Conservation (phyloP, 2,113 vertebrate species). For the Sphaerodactylus townsendi region DNA sequence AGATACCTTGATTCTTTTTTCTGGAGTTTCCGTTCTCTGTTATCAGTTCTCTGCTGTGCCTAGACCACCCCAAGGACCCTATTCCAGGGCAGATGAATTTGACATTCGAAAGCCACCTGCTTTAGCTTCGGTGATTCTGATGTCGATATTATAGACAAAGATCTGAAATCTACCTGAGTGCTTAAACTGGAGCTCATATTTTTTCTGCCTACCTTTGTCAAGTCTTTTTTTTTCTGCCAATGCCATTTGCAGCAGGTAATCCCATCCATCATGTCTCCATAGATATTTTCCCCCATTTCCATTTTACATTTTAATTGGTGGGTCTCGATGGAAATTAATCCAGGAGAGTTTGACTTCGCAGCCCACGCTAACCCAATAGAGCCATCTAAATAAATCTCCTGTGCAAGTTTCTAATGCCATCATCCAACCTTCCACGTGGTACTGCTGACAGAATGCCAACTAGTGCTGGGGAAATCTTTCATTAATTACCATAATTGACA, state of each 20-base stretch:
- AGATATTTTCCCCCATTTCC: conserved; percentile 8
- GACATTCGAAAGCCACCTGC: no score
- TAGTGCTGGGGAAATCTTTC: background rate
- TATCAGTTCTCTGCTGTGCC: no score
- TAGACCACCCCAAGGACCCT: no score
- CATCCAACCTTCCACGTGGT: background rate
- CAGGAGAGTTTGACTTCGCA: background rate
- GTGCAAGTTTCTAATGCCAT: background rate
- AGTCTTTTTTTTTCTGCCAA: no score
- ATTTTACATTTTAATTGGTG: background rate
- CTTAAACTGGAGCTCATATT: background rate
- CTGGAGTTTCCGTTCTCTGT: no score
- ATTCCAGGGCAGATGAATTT: no score
- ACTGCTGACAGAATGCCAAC: conserved; percentile 20
- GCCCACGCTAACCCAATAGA: background rate
- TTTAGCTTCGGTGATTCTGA: no score
- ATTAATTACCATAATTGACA: conserved; percentile 8
- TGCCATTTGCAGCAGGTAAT: background rate
- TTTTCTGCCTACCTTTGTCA: no score
- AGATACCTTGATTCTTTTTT: no score
- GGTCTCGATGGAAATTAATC: background rate
- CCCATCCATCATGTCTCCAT: background rate
- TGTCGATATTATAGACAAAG: no score
- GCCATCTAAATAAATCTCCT: background rate
- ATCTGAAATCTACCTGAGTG: background rate